Evolutionary conservation across 1,140 invertebrate species (phyloP).

Genomic region (Heterodera schachtii): DNA sequence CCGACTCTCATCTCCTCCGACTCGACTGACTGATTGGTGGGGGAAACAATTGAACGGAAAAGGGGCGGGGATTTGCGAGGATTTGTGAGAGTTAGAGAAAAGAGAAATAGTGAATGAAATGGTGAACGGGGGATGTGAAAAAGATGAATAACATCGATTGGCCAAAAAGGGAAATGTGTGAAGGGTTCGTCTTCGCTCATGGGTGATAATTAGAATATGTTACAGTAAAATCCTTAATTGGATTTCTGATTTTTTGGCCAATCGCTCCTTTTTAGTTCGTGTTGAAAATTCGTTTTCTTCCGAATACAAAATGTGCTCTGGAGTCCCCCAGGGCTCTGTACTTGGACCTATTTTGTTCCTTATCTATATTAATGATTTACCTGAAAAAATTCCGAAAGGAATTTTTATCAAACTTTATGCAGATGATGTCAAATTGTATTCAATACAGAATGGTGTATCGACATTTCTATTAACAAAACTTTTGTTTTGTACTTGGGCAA

Average conservation of each 20-base stretch:
- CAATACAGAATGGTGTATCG: neutral
- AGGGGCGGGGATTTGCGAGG: too few species aligned
- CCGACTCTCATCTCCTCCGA: too few species aligned
- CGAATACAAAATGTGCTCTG: neutral
- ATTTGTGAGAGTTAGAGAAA: too few species aligned
- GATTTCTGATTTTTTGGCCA: neutral
- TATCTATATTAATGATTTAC: conserved; percentile 19
- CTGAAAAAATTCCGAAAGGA: neutral
- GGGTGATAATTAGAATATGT: too few species aligned
- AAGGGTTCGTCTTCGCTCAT: too few species aligned
- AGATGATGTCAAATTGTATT: conserved; percentile 8
- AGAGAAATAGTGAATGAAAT: too few species aligned
- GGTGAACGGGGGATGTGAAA: too few species aligned
- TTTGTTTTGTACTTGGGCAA: conserved; percentile 1
- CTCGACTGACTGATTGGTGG: too few species aligned
- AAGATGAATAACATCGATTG: too few species aligned
- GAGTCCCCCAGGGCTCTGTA: conserved; percentile 11
- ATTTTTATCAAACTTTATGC: neutral
- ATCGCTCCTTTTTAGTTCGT: neutral
- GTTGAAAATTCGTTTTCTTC: neutral
- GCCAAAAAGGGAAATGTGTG: too few species aligned
- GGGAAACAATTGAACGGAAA: too few species aligned
- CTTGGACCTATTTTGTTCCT: conserved; percentile 2
- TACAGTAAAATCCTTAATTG: conserved; percentile 1
- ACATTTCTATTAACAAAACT: conserved; percentile 10